These are phyloP conservation scores for Gibbula magus DNA, from an alignment of 2,888 invertebrate species.

Conservation along the genomic window DNA sequence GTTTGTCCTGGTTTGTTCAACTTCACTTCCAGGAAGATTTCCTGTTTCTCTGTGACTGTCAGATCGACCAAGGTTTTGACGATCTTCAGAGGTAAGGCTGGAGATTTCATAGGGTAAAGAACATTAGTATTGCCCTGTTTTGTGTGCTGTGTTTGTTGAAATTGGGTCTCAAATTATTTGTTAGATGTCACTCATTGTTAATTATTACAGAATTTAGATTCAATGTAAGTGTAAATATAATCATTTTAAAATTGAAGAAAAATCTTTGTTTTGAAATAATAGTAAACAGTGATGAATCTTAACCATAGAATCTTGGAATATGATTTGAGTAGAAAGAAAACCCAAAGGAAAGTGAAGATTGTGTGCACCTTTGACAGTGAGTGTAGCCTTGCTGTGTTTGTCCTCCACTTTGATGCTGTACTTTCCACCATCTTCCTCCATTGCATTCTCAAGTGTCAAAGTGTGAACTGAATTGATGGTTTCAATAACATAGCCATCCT, in stretches of 20 bases:
- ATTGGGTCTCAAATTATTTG: no score
- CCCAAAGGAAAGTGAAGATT: neutral
- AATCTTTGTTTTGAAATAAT: no score
- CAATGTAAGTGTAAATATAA: no score
- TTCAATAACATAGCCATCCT: slow-evolving; percentile 87
- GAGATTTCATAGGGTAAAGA: slow-evolving; percentile 9
- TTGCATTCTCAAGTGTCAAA: slow-evolving; percentile 57
- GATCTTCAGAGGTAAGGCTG: slow-evolving; percentile 59
- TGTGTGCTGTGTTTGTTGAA: neutral
- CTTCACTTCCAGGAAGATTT: slow-evolving; percentile 77
- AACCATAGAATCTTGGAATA: no score
- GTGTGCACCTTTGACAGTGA: slow-evolving; percentile 62
- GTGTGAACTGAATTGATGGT: slow-evolving; percentile 80
- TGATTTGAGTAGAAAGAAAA: no score
- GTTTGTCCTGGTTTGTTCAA: slow-evolving; percentile 94
- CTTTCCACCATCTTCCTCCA: slow-evolving; percentile 61
- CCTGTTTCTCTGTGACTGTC: slow-evolving; percentile 53
- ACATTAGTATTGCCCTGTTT: neutral
- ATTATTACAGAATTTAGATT: no score
- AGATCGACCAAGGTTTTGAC: slow-evolving; percentile 53
- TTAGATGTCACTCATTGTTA: no score
- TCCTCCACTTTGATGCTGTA: slow-evolving; percentile 61
- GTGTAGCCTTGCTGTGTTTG: slow-evolving; percentile 56
- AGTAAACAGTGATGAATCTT: no score
- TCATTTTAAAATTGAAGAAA: no score